A percentile compares a stretch with the other conserved stretches of the same genome.
Evolutionary conservation across 92 coral and sea anemone genomes (phyloP).

Genomic region (Palythoa heliodiscus): DNA sequence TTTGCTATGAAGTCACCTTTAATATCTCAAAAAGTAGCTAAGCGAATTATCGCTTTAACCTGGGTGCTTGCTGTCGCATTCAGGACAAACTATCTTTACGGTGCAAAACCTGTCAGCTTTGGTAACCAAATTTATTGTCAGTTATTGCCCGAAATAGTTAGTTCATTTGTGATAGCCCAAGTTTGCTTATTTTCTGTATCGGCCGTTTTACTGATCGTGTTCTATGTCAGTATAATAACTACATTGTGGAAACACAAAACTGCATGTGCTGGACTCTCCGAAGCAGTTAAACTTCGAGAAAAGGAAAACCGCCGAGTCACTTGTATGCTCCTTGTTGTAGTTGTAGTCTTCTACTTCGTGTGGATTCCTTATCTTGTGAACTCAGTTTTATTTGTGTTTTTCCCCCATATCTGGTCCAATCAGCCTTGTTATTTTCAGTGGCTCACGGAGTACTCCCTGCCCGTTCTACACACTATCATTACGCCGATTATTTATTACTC

Average conservation of each 20-base stretch:
- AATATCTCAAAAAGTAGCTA: slow-evolving; percentile 12
- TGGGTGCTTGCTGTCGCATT: slow-evolving; percentile 23
- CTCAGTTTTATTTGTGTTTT: not conserved
- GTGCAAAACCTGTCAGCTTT: not conserved
- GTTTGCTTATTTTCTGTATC: slow-evolving; percentile 7
- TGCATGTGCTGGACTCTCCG: not conserved
- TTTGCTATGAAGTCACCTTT: slow-evolving; percentile 41
- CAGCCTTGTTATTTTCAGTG: slow-evolving; percentile 19
- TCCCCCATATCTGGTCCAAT: not conserved
- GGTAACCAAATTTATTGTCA: not conserved
- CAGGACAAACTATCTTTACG: slow-evolving; percentile 32
- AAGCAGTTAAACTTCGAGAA: slow-evolving; percentile 8
- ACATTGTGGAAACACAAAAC: slow-evolving; percentile 2
- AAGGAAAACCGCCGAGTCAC: slow-evolving; percentile 24
- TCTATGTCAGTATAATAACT: slow-evolving; percentile 11
- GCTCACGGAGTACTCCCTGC: not conserved
- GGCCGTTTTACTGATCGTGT: not conserved
- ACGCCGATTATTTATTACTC: not conserved
- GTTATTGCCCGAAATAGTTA: not conserved
- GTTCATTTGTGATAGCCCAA: not conserved
- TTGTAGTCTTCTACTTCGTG: slow-evolving; percentile 9
- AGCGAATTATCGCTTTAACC: slow-evolving; percentile 2
- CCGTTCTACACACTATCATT: slow-evolving; percentile 8
- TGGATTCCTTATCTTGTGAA: slow-evolving; percentile 22
- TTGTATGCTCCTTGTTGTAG: slow-evolving; percentile 12